Conservation (phyloP, 2,113 vertebrate genomes). For the Dipodomys stephensi region DNA sequence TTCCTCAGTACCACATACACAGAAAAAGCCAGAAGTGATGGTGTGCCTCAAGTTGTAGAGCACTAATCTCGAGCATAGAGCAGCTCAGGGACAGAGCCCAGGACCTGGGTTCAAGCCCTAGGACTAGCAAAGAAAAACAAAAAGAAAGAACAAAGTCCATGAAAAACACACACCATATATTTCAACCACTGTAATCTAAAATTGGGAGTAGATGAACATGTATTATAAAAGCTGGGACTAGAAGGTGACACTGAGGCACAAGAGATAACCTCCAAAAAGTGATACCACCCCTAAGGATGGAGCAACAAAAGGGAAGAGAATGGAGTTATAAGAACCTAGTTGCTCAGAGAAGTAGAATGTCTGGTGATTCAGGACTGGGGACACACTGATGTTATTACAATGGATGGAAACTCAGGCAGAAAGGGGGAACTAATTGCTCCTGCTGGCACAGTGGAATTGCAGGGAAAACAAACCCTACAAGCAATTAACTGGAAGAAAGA, state of each 20-base stretch:
- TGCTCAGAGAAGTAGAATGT: not conserved
- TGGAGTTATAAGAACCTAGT: not conserved
- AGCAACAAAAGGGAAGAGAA: not conserved
- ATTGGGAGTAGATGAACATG: not conserved
- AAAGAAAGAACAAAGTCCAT: not conserved
- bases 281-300: not conserved
- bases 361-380: not conserved
- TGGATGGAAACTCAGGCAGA: not conserved
- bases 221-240: not conserved
- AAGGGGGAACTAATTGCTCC: no score
- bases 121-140: no score
- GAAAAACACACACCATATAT: not conserved
- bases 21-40: no score
- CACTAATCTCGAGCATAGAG: no score
- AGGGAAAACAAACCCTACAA: not conserved
- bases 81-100: no score
- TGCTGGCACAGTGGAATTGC: not conserved
- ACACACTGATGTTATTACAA: not conserved
- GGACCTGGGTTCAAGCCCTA: no score
- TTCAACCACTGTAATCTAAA: constrained; percentile 18
- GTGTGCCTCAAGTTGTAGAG: no score
- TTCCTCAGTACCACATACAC: no score
- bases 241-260: not conserved
- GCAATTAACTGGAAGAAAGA: not conserved
- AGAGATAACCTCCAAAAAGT: not conserved